These are phyloP conservation scores for Aphidoletes aphidimyza DNA, from an alignment of 2,888 invertebrate genomes.

Conservation along the genomic window DNA sequence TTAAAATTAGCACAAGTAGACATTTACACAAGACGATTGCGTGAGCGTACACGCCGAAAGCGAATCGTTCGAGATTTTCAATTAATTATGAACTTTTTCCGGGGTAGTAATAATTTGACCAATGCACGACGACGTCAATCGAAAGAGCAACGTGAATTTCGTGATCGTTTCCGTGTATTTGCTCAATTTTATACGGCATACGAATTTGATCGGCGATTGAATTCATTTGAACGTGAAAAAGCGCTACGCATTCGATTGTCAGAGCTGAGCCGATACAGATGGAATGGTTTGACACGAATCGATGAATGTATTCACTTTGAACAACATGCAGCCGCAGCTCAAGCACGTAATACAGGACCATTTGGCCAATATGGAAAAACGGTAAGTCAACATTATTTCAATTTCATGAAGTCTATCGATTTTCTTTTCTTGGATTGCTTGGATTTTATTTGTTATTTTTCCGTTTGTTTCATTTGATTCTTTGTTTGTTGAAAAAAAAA, in stretches of 20 bases:
- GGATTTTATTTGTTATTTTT: too few species aligned
- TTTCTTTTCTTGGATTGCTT: background rate
- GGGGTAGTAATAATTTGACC: slow-evolving; percentile 67
- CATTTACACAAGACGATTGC: slow-evolving; percentile 84
- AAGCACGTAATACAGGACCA: slow-evolving; percentile 68
- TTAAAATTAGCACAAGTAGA: slow-evolving; percentile 92
- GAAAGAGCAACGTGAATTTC: slow-evolving; percentile 71
- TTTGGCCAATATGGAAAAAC: slow-evolving; percentile 66
- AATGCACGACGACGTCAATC: slow-evolving; percentile 65
- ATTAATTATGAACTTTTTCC: slow-evolving; percentile 85
- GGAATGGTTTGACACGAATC: slow-evolving; percentile 83
- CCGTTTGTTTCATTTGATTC: too few species aligned
- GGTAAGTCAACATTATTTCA: slow-evolving; percentile 62
- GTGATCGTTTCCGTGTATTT: slow-evolving; percentile 85
- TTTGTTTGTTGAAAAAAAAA: slow-evolving; percentile 7
- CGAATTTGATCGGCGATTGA: slow-evolving; percentile 83
- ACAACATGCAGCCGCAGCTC: slow-evolving; percentile 75
- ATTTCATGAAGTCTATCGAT: background rate
- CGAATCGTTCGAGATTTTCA: slow-evolving; percentile 90
- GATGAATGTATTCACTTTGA: slow-evolving; percentile 91
- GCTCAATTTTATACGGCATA: slow-evolving; percentile 88
- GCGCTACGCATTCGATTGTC: slow-evolving; percentile 84
- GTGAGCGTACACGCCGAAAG: slow-evolving; percentile 90
- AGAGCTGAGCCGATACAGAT: slow-evolving; percentile 85
- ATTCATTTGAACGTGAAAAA: slow-evolving; percentile 83